These are phyloP conservation scores for Bacillus rossius DNA, from an alignment of 1,140 invertebrate genomes.

Conservation along the genomic window DNA sequence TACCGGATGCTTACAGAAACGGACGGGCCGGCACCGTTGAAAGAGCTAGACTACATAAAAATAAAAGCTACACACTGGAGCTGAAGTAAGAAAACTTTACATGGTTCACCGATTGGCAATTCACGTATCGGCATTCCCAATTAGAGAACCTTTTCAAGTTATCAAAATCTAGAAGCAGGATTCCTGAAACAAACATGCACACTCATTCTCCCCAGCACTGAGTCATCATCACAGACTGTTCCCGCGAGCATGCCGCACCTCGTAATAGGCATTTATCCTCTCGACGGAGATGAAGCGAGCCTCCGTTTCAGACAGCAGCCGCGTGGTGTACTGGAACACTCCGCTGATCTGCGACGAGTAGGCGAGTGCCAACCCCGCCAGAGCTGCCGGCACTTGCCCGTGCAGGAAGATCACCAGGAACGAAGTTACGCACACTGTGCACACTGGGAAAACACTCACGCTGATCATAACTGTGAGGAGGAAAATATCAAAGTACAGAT, in stretches of 20 bases:
- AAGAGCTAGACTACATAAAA: too few species aligned
- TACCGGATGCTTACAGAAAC: too few species aligned
- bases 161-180: too few species aligned
- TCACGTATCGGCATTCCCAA: too few species aligned
- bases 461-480: background rate
- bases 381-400: conserved; percentile 49
- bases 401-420: conserved; percentile 52
- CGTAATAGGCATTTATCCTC: conserved; percentile 39
- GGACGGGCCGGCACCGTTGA: too few species aligned
- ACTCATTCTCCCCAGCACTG: too few species aligned
- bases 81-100: too few species aligned
- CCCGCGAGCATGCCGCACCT: conserved; percentile 33
- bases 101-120: too few species aligned
- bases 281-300: conserved; percentile 56
- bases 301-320: conserved; percentile 59
- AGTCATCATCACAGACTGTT: too few species aligned
- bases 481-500: background rate
- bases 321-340: conserved; percentile 57
- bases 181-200: too few species aligned
- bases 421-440: conserved; percentile 47
- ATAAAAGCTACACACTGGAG: too few species aligned
- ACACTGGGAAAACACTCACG: background rate
- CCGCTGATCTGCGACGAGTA: conserved; percentile 61
- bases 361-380: conserved; percentile 61
- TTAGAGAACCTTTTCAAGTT: too few species aligned